phyloP scores from a whole-genome alignment of 2,888 invertebrate genomes.

The Ornithoptera alexandrae region DNA sequence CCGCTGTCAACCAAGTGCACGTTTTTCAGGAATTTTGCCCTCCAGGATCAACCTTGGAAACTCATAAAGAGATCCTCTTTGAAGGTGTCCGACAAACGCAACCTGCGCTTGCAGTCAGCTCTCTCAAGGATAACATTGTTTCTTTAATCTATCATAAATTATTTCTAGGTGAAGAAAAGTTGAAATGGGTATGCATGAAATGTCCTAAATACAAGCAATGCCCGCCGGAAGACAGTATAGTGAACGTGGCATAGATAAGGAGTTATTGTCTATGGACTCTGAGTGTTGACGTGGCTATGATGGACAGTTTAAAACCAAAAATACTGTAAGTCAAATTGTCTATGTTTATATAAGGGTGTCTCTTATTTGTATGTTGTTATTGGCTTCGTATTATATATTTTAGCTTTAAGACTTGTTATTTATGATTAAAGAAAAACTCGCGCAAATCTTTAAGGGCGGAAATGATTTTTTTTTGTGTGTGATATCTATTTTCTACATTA shows the following conservation, averaged over 20 bases:
- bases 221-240: not conserved
- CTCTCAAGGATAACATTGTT: too few relatives aligned
- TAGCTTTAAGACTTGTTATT: not conserved
- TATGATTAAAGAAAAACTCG: not conserved
- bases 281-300: slow-evolving; percentile 8
- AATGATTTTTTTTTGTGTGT: too few relatives aligned
- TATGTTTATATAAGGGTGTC: not conserved
- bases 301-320: slow-evolving; percentile 20
- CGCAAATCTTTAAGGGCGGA: not conserved
- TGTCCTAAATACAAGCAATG: not conserved
- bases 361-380: not conserved
- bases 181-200: not conserved
- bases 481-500: too few relatives aligned
- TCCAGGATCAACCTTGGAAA: too few relatives aligned
- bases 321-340: slow-evolving; percentile 7
- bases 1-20: too few relatives aligned
- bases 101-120: too few relatives aligned
- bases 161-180: slow-evolving; percentile 17
- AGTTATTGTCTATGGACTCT: not conserved
- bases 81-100: too few relatives aligned
- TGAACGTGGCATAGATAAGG: slow-evolving; percentile 1
- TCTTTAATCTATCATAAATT: not conserved
- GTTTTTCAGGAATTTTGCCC: too few relatives aligned
- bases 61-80: too few relatives aligned
- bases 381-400: not conserved